These are phyloP conservation scores for Drosophila arizonae DNA, from an alignment of 1,140 invertebrate species.

Conservation along the genomic window DNA sequence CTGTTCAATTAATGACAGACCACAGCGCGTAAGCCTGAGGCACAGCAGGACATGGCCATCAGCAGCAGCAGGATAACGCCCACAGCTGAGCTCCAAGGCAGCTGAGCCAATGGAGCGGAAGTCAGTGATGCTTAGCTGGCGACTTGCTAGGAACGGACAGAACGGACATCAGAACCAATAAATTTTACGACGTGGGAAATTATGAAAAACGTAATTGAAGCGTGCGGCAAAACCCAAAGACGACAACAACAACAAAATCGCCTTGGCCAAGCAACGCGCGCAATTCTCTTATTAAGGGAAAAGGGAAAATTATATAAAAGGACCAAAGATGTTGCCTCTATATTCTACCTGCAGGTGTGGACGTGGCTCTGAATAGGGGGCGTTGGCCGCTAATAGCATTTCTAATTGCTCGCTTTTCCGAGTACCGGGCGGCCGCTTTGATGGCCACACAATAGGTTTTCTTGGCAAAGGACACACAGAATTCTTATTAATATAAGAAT, in stretches of 20 bases:
- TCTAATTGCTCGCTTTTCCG: conserved; percentile 60
- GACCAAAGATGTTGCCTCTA: neutral
- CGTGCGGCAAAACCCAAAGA: conserved; percentile 25
- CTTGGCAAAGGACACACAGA: conserved; percentile 51
- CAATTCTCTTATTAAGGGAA: conserved; percentile 33
- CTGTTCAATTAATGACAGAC: conserved; percentile 68
- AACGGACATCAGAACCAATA: conserved; percentile 63
- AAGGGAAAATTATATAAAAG: conserved; percentile 14
- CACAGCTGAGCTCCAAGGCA: conserved; percentile 19
- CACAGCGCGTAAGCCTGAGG: conserved; percentile 13
- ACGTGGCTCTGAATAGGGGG: conserved; percentile 28
- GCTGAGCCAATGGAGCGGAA: conserved; percentile 70
- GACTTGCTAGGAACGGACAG: conserved; percentile 35
- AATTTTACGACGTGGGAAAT: conserved; percentile 76
- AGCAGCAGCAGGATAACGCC: conserved; percentile 12
- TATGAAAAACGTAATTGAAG: conserved; percentile 79
- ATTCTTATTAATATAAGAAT: conserved; percentile 12
- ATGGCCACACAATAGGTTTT: conserved; percentile 17
- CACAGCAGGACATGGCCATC: conserved; percentile 38
- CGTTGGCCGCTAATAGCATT: conserved; percentile 67
- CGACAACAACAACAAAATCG: conserved; percentile 3
- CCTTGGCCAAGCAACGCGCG: neutral
- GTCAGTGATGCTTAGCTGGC: conserved; percentile 34
- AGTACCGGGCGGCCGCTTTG: conserved; percentile 60
- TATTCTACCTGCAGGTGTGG: conserved; percentile 36